Conservation (phyloP, 1,140 invertebrate genomes). For the Ceratoteleas bidentatus region DNA sequence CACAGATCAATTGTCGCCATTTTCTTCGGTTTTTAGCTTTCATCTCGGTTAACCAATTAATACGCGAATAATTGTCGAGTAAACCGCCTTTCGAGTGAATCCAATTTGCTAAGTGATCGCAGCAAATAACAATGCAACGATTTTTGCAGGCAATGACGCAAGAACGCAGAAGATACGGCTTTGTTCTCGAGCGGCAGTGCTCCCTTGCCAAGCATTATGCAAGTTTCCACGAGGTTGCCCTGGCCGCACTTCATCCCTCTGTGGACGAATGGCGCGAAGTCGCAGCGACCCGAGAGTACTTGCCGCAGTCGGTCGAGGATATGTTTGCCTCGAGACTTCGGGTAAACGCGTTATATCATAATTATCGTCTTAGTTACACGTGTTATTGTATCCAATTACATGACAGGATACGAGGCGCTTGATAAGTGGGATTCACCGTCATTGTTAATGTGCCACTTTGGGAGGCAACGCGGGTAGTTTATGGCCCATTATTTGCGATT, state of each 20-base stretch:
- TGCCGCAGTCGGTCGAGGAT: slow-evolving; percentile 90
- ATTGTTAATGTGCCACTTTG: too few relatives aligned
- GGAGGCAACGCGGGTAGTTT: too few relatives aligned
- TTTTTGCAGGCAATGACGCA: slow-evolving; percentile 92
- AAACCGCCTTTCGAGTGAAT: background rate
- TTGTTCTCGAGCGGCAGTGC: slow-evolving; percentile 94
- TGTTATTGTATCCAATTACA: too few relatives aligned
- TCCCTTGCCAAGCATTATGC: slow-evolving; percentile 95
- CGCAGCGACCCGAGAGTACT: slow-evolving; percentile 90
- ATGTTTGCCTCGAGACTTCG: slow-evolving; percentile 89
- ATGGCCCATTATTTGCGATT: too few relatives aligned
- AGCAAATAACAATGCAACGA: slow-evolving; percentile 16
- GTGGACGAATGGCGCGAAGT: slow-evolving; percentile 94
- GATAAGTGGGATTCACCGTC: too few relatives aligned
- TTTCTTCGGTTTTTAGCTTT: too few relatives aligned
- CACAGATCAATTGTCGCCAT: too few relatives aligned
- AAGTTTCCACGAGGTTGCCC: slow-evolving; percentile 91
- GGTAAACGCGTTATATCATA: slow-evolving; percentile 78
- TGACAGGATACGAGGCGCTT: too few relatives aligned
- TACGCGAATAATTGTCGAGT: too few relatives aligned
- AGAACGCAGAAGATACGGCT: slow-evolving; percentile 95
- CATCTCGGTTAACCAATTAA: too few relatives aligned
- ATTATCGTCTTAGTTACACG: slow-evolving; percentile 56
- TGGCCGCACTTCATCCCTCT: slow-evolving; percentile 88
- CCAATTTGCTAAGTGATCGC: slow-evolving; percentile 24